Conservation (phyloP, 2,888 invertebrate species). For the Stenchaetothrips biformis region DNA sequence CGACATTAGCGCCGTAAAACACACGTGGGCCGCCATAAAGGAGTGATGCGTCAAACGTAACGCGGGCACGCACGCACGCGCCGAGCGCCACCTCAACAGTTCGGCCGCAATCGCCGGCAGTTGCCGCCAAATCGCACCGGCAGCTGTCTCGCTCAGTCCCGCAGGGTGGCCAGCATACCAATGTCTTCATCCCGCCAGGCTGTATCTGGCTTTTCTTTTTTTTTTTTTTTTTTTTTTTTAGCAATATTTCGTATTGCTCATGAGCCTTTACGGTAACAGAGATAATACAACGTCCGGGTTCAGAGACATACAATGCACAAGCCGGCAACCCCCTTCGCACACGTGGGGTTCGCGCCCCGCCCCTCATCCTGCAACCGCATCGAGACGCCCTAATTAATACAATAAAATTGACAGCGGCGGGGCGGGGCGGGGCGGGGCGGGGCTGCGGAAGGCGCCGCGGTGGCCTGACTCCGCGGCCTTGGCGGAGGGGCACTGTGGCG, state of each 20-base stretch:
- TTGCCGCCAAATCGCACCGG: background rate
- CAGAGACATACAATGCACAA: too few relatives aligned
- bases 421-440: background rate
- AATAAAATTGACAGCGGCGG: background rate
- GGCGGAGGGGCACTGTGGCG: background rate
- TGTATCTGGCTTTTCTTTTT: too few relatives aligned
- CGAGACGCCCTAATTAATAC: conserved; percentile 1
- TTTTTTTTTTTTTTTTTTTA: too few relatives aligned
- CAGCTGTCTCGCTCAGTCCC: background rate
- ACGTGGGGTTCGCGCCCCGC: too few relatives aligned
- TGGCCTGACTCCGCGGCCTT: background rate
- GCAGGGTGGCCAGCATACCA: too few relatives aligned
- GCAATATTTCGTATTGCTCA: too few relatives aligned
- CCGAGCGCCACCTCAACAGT: background rate
- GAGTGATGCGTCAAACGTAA: background rate
- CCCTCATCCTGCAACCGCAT: background rate
- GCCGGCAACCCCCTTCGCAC: too few relatives aligned
- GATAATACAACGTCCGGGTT: too few relatives aligned
- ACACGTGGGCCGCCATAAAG: background rate
- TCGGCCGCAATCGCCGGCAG: background rate
- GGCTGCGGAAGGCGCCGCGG: background rate
- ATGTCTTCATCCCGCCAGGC: too few relatives aligned
- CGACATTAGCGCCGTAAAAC: background rate
- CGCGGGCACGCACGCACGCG: background rate
- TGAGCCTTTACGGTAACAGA: too few relatives aligned